Conservation (phyloP, 2,113 vertebrate species). For the Etia nguti region DNA sequence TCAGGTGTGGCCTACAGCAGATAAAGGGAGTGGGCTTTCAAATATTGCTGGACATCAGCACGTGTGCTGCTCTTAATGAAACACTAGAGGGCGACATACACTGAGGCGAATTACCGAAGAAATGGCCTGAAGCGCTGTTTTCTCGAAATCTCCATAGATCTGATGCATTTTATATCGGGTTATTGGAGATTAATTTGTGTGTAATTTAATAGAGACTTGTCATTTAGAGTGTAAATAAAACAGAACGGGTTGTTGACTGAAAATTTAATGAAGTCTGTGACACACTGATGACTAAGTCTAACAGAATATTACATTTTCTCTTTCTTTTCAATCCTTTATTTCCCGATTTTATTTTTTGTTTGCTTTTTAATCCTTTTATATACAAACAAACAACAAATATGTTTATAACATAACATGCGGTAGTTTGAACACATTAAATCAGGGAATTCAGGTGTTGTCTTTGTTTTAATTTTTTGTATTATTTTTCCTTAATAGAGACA, state of each 20-base stretch:
- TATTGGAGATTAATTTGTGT: background rate
- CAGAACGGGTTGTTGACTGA: background rate
- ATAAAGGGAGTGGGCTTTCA: background rate
- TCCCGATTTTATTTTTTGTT: background rate
- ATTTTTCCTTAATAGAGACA: background rate
- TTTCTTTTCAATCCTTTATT: background rate
- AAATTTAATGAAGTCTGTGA: background rate
- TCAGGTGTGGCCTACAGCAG: background rate
- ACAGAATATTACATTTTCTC: background rate
- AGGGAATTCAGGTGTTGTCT: background rate
- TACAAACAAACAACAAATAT: background rate
- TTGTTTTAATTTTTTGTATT: background rate
- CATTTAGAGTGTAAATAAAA: background rate
- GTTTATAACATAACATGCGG: background rate
- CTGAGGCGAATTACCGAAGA: background rate
- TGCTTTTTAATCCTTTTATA: background rate
- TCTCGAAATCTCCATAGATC: background rate
- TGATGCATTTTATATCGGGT: background rate
- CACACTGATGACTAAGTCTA: background rate
- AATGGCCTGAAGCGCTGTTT: background rate
- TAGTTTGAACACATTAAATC: background rate
- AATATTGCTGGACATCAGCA: background rate
- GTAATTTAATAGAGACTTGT: background rate
- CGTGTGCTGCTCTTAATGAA: background rate
- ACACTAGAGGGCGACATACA: constrained; percentile 50